Conservation (phyloP, 64 coral and sea anemone genomes). For the Actinia equina region DNA sequence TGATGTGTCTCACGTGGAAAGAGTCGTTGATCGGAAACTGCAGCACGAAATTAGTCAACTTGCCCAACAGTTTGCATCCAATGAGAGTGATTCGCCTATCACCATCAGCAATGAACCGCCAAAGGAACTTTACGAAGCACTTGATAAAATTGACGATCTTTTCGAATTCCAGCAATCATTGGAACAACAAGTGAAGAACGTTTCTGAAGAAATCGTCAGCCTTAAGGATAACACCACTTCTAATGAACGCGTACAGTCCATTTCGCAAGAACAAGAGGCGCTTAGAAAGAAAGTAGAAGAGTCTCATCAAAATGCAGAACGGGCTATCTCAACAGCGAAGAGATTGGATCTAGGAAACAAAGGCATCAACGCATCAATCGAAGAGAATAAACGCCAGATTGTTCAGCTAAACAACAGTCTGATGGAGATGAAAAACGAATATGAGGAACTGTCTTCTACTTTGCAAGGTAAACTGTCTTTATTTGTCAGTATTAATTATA, state of each 20-base stretch:
- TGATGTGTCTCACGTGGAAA: neutral
- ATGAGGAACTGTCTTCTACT: conserved; percentile 2
- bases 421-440: neutral
- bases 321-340: neutral
- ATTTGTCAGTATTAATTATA: neutral
- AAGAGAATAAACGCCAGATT: conserved; percentile 52
- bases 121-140: conserved; percentile 30
- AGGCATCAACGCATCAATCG: neutral
- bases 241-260: neutral
- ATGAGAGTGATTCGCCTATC: neutral
- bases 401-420: conserved; percentile 34
- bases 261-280: neutral
- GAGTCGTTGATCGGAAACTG: neutral
- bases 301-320: neutral
- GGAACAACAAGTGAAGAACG: conserved; percentile 33
- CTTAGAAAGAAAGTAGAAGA: neutral
- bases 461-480: neutral
- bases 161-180: conserved; percentile 17
- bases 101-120: conserved; percentile 50
- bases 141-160: conserved; percentile 23
- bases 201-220: neutral
- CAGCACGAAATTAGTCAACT: conserved; percentile 15
- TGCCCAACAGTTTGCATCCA: neutral
- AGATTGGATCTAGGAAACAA: conserved; percentile 8
- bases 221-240: neutral